phyloP scores from a whole-genome alignment of 1,140 invertebrate species.

The Myzus persicae region DNA sequence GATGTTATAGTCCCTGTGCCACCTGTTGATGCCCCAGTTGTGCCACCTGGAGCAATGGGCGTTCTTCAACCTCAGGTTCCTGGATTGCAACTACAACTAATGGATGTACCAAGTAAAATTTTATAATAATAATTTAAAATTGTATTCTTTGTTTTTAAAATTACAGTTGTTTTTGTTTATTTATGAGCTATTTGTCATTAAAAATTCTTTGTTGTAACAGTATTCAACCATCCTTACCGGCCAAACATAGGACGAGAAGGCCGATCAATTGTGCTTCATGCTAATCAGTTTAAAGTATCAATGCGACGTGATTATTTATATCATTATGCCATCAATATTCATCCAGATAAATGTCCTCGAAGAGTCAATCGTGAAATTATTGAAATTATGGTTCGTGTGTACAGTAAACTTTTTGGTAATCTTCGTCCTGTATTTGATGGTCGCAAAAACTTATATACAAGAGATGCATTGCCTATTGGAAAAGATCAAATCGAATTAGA shows the following conservation, averaged over 20 bases:
- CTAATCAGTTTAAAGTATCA: constrained; percentile 99
- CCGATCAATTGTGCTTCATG: constrained; percentile 89
- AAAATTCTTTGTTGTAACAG: constrained; percentile 64
- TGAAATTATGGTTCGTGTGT: constrained; percentile 98
- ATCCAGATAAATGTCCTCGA: constrained; percentile 98
- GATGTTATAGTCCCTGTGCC: constrained; percentile 61
- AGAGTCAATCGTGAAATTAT: constrained; percentile 99
- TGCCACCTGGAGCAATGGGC: constrained; percentile 64
- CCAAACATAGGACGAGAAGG: constrained; percentile 96
- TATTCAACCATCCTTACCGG: constrained; percentile 83
- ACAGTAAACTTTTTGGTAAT: constrained; percentile 97
- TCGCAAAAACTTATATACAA: constrained; percentile 96
- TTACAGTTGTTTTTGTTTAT: background rate
- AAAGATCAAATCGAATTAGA: constrained; percentile 96
- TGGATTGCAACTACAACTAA: constrained; percentile 63
- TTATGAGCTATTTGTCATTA: background rate
- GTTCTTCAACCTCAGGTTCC: constrained; percentile 63
- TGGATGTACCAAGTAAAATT: constrained; percentile 66
- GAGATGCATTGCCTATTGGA: constrained; percentile 95
- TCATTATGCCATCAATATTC: constrained; percentile 98
- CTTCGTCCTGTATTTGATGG: constrained; percentile 99
- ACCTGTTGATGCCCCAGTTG: constrained; percentile 64
- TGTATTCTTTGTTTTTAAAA: too few species aligned
- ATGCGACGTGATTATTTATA: constrained; percentile 98
- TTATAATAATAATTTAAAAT: constrained; percentile 33